Conservation (phyloP, 2,888 invertebrate species). For the Smittia sp. region DNA sequence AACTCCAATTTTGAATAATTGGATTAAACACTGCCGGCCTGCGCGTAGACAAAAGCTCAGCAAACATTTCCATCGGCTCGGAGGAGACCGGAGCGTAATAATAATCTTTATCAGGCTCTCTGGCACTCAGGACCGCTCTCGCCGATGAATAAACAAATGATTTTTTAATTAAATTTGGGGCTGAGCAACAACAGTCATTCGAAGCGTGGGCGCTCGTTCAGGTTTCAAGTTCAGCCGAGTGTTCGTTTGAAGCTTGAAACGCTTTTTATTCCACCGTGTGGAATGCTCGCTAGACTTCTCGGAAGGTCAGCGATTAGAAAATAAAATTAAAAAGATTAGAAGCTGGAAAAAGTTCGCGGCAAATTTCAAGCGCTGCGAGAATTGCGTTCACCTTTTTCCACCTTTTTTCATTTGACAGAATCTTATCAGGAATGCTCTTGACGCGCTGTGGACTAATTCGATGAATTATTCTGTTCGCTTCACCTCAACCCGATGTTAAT, state of each 20-base stretch:
- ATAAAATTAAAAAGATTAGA: too few relatives aligned
- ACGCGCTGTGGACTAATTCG: too few relatives aligned
- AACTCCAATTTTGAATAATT: neutral
- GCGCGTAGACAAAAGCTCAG: neutral
- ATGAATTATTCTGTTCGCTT: too few relatives aligned
- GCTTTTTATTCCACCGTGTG: too few relatives aligned
- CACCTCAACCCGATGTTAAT: too few relatives aligned
- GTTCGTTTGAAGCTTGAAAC: neutral
- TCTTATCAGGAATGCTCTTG: too few relatives aligned
- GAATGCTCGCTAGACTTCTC: too few relatives aligned
- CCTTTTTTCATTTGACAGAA: too few relatives aligned
- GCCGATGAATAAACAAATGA: constrained; percentile 2
- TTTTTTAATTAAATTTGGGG: constrained; percentile 18
- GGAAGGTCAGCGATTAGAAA: too few relatives aligned
- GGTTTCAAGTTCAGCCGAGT: neutral
- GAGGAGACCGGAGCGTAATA: neutral
- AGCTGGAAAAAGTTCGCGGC: too few relatives aligned
- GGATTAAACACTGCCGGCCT: constrained; percentile 2
- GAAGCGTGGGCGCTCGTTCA: neutral
- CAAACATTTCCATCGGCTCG: neutral
- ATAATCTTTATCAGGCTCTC: constrained; percentile 3
- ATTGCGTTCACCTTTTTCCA: too few relatives aligned
- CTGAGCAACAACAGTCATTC: neutral
- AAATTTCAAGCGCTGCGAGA: too few relatives aligned
- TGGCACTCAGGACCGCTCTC: neutral